Evolutionary conservation across 1,140 invertebrate species (phyloP).

Genomic region (Heliconius eleuchia): DNA sequence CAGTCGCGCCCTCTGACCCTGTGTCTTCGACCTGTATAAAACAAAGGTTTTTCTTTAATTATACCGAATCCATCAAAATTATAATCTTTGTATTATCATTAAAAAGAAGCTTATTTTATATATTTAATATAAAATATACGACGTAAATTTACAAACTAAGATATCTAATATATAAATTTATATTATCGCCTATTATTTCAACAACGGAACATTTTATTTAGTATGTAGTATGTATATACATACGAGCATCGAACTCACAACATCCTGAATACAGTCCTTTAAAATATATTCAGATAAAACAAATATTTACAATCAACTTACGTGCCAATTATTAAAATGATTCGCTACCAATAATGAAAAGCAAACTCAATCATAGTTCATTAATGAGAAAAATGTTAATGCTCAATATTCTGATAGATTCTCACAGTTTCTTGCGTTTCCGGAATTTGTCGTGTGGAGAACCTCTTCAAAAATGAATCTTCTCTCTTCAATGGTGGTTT

Average conservation of each 20-base stretch:
- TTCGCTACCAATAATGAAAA: neutral
- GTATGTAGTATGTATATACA: too few relatives aligned
- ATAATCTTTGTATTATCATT: too few relatives aligned
- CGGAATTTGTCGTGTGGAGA: constrained; percentile 94
- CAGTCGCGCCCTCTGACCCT: constrained; percentile 85
- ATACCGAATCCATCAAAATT: too few relatives aligned
- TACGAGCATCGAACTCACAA: neutral
- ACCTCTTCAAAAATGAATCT: constrained; percentile 96
- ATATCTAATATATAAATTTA: neutral
- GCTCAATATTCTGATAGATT: constrained; percentile 19
- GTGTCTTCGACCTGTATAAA: constrained; percentile 83
- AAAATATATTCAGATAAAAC: neutral
- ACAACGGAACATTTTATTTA: too few relatives aligned
- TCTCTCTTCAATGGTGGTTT: constrained; percentile 94
- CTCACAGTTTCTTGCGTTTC: constrained; percentile 91
- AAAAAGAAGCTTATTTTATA: too few relatives aligned
- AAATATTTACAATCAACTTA: neutral
- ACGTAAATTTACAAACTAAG: too few relatives aligned
- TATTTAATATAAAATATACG: too few relatives aligned
- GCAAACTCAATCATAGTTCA: neutral
- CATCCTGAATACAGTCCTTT: neutral
- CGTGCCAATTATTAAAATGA: neutral
- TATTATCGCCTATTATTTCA: neutral
- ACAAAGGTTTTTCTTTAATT: neutral
- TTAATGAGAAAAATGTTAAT: neutral